Percentiles rank a stretch among this genome's conserved stretches.
These are phyloP conservation scores for Serranus cabrilla DNA, from an alignment of 2,797 vertebrate species.

Conservation along the genomic window DNA sequence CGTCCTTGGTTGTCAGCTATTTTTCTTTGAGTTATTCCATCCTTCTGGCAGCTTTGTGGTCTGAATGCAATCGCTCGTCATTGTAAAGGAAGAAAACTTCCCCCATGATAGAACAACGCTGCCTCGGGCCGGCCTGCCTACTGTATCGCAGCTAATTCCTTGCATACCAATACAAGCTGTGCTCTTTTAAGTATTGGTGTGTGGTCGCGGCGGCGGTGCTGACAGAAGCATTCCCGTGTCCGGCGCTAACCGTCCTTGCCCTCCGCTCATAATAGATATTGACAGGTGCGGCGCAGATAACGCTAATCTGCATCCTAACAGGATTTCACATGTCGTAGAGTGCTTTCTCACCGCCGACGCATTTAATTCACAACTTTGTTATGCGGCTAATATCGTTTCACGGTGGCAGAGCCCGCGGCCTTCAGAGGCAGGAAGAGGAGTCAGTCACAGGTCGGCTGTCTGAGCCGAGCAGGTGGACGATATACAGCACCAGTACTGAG, in stretches of 20 bases:
- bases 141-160: conserved; percentile 25
- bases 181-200: conserved; percentile 29
- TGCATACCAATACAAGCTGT: conserved; percentile 42
- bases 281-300: conserved; percentile 71
- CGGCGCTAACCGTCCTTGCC: conserved; percentile 62
- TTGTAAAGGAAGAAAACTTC: conserved; percentile 20
- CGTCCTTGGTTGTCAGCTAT: conserved; percentile 43
- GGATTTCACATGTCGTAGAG: conserved; percentile 63
- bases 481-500: too few species aligned
- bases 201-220: conserved; percentile 50
- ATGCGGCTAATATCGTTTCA: conserved; percentile 58
- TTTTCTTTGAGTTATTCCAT: conserved; percentile 37
- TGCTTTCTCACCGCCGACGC: conserved; percentile 46
- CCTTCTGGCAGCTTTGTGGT: conserved; percentile 23
- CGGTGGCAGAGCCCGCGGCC: conserved; percentile 32
- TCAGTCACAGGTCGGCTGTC: conserved; percentile 17
- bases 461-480: not conserved
- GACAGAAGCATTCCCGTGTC: conserved; percentile 68
- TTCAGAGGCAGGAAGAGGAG: conserved; percentile 16
- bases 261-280: conserved; percentile 65
- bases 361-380: conserved; percentile 63
- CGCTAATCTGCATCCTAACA: conserved; percentile 71
- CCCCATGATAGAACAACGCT: conserved; percentile 9
- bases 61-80: conserved; percentile 7
- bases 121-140: not conserved